A percentile compares a stretch with the other conserved stretches of the same genome.
Conservation (phyloP, 2,888 invertebrate genomes). For the Amblyjoppa proteus region DNA sequence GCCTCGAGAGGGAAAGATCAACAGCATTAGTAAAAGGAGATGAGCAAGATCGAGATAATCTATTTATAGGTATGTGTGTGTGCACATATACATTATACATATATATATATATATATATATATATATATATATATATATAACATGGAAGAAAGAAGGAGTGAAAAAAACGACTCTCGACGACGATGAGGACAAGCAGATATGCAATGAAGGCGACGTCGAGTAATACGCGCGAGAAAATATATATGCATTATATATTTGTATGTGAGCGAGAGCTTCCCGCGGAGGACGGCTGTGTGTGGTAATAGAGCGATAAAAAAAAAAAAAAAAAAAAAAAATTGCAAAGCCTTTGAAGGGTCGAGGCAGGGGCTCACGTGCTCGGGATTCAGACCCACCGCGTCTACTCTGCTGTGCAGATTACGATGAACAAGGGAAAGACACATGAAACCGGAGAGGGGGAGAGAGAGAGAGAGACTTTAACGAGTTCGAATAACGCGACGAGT, state of each 20-base stretch:
- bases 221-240: constrained; percentile 18
- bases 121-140: neutral
- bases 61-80: too few relatives aligned
- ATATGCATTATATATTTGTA: neutral
- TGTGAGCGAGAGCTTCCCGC: constrained; percentile 7
- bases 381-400: constrained; percentile 3
- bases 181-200: constrained; percentile 27
- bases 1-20: constrained; percentile 12
- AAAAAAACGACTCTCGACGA: constrained; percentile 14
- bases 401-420: neutral
- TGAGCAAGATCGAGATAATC: constrained; percentile 4
- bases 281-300: constrained; percentile 7
- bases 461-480: constrained; percentile 44
- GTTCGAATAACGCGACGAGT: constrained; percentile 51
- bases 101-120: neutral
- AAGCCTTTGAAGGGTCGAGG: constrained; percentile 30
- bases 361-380: neutral
- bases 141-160: constrained; percentile 1
- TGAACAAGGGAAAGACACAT: constrained; percentile 9
- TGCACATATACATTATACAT: neutral
- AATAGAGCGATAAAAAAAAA: constrained; percentile 33
- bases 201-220: constrained; percentile 24
- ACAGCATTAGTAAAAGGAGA: constrained; percentile 1
- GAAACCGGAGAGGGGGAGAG: constrained; percentile 3
- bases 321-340: constrained; percentile 37